Evolutionary conservation across 2,113 vertebrate species (phyloP).

Genomic region (Laticauda laticaudata): DNA sequence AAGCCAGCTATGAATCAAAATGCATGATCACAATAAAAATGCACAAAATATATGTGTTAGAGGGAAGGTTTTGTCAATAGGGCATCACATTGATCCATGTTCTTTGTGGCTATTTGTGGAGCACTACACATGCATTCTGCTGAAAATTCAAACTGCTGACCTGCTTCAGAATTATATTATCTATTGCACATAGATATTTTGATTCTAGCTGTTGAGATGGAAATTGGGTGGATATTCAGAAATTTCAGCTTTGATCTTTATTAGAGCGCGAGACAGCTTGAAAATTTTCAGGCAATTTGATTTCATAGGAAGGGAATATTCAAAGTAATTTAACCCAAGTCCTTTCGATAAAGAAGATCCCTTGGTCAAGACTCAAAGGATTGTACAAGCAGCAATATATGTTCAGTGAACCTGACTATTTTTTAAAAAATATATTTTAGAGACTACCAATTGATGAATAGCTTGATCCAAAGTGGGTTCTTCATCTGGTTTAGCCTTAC

Average conservation of each 20-base stretch:
- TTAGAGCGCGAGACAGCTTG: background rate
- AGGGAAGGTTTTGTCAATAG: conserved; percentile 58
- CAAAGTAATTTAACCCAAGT: background rate
- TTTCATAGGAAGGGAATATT: background rate
- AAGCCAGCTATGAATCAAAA: conserved; percentile 70
- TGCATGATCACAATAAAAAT: conserved; percentile 68
- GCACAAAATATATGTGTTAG: conserved; percentile 52
- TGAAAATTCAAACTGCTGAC: conserved; percentile 30
- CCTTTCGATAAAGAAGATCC: no score
- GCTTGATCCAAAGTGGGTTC: background rate
- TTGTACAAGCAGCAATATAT: background rate
- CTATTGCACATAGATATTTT: background rate
- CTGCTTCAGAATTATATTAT: conserved; percentile 28
- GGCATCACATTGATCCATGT: conserved; percentile 51
- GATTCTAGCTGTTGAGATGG: background rate
- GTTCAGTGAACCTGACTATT: background rate
- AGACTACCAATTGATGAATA: background rate
- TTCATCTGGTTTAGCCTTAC: background rate
- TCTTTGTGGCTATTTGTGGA: conserved; percentile 47
- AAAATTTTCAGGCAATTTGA: background rate
- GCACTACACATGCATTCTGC: background rate
- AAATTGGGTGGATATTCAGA: background rate
- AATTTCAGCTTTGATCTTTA: background rate
- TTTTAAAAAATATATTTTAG: background rate
- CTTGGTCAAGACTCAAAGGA: background rate